Evolutionary conservation across 2,888 invertebrate species (phyloP), one percentile per base, ranked within the genome.

Genomic region (Calephelis perditalis): DNA sequence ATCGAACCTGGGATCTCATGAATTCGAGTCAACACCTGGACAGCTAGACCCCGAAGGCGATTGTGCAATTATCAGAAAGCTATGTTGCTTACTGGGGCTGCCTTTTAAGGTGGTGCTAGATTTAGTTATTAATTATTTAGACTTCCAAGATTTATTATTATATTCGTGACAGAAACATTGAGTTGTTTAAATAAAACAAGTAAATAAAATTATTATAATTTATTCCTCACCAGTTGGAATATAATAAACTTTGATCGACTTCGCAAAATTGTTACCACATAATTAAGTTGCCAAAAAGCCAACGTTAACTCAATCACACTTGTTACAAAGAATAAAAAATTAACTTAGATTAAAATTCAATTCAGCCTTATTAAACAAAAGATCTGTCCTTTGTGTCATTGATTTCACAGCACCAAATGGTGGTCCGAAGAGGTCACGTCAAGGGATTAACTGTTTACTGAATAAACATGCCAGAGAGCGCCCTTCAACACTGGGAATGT

Each of bases 281-380:
- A 68, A 68, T 68, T 65, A 76, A 71, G 71, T 72, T 73, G 65
- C 63, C 72, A 79, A 82, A 82, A 85, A 84, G 81, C 82, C 76
- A 81, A 78, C 73, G 73, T 77, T 77, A 81, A 79, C 72, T 74
- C 74, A 82, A 70, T 81, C 80, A 85, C 81, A 81, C 81, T 84
- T 85, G 83, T 86, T 84, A 84, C 76, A 80, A 79, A 81, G 75
- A 81, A 81, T 86, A 86, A 85, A 79, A 80, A 85, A 83, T 85
- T 82, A 84, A 86, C 84, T 85, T 87, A 86, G 82, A 69, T 86
- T 81, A 80, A 83, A 87, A 84, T 81, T 77, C 80, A 77, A 82
- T 83, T 90, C 90, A 90, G 90, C 90, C 90, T 90, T 90, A 90
- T 90, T 74, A 85, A 88, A 89, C 86, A 79, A 85, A 88, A 89